Base-by-base conservation (phyloP, 2,888 invertebrate genomes). In the Brachyopa scutellaris region DNA sequence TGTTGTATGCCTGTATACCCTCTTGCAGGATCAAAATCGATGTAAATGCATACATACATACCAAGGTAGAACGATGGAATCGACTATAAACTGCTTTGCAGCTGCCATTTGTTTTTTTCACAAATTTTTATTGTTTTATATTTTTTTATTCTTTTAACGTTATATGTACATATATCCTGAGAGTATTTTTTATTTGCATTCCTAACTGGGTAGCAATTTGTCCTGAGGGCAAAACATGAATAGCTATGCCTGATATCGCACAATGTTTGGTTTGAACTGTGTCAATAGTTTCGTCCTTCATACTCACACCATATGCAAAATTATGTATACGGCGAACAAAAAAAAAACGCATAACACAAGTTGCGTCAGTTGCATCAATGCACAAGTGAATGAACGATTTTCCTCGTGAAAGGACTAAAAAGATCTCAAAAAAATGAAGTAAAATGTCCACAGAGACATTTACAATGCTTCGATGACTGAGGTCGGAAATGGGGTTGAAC, bases 81-180 rank as follows among this genome's bases (percentile, higher is more conserved):
- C 70, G 57, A 64, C 57, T 51, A 57, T 40, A 47, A 40, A 79
- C 57, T 66, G 62, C 49, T 57, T 53, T 62, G 74, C 79, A 80
- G 79, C 79, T 80, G 79, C 61, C 62, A 36, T 62, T 73, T 55
- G 49, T 67, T 66, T 67, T 45, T 55, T n/a, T n/a, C n/a, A n/a
- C n/a, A n/a, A n/a, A n/a, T n/a, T n/a, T n/a, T 15, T 11, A 57
- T 8, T 6, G 21, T 23, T 23, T 53, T 51, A 23, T 53, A 61
- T 61, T 15, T 23, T 13, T 21, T 15, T 21, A 21, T 45, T 29
- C 33, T 36, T 70, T 57, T 40, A 77, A 45, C 62, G 70, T 31
- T 26, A 11, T n/a, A n/a, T n/a, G n/a, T n/a, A n/a, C n/a, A n/a
- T n/a, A n/a, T n/a, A n/a, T 2, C 23, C 15, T 13, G 26, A 42